phyloP scores from a whole-genome alignment of 2,797 vertebrate species.

The Botia kubotai region DNA sequence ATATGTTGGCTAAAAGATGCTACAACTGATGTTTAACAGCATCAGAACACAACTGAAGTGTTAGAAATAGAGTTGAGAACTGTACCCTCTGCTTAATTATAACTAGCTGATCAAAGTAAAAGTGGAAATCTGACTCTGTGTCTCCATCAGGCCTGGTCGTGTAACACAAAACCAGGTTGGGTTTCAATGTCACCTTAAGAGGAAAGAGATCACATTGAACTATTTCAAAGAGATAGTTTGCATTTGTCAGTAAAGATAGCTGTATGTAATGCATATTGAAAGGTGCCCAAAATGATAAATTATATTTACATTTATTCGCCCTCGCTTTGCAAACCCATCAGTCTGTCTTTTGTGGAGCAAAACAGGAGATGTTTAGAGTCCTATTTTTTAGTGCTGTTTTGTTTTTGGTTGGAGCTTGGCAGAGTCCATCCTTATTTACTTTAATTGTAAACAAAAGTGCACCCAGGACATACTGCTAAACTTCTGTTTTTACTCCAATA shows the following conservation, averaged over 20 bases:
- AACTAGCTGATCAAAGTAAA: slow-evolving; percentile 31
- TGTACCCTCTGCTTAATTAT: neutral
- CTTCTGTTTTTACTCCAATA: neutral
- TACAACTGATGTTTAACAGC: neutral
- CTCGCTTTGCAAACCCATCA: too few species aligned
- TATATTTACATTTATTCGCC: too few species aligned
- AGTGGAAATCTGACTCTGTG: slow-evolving; percentile 17
- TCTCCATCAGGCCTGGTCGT: slow-evolving; percentile 27
- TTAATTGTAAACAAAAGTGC: slow-evolving; percentile 1
- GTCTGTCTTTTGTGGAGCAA: too few species aligned
- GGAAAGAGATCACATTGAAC: slow-evolving; percentile 29
- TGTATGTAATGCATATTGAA: neutral
- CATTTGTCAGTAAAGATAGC: slow-evolving; percentile 4
- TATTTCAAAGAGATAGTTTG: slow-evolving; percentile 17
- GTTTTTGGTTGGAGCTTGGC: neutral
- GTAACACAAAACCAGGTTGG: slow-evolving; percentile 44
- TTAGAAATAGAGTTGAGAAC: neutral
- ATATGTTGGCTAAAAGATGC: neutral
- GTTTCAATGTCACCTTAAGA: slow-evolving; percentile 50
- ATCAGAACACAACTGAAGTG: neutral
- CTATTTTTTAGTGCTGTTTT: neutral
- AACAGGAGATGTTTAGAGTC: too few species aligned
- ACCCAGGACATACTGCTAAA: neutral
- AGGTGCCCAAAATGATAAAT: neutral
- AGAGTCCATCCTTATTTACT: neutral